Conservation (phyloP, 2,888 invertebrate species). For the Pseudeuparius sepicola region DNA sequence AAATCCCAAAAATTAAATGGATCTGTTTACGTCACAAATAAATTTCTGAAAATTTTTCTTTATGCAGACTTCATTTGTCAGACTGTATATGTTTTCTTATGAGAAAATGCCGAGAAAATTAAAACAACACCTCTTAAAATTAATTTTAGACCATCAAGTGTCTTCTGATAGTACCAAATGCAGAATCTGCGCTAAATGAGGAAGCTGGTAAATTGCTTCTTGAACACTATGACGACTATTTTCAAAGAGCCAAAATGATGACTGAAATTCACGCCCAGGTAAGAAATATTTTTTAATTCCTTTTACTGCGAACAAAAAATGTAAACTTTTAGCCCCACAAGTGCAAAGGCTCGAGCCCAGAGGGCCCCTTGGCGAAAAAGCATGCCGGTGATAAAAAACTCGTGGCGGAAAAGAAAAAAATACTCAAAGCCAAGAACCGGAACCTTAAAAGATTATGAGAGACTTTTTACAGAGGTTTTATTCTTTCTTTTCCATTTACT, state of each 20-base stretch:
- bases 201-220: constrained; percentile 90
- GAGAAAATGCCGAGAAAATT: too few species aligned
- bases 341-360: constrained; percentile 41
- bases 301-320: neutral
- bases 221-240: constrained; percentile 90
- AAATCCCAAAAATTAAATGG: too few species aligned
- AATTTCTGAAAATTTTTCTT: too few species aligned
- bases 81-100: too few species aligned
- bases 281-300: constrained; percentile 21
- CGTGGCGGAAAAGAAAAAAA: constrained; percentile 60
- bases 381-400: constrained; percentile 70
- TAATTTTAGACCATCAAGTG: constrained; percentile 79
- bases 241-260: constrained; percentile 78
- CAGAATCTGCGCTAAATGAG: constrained; percentile 94
- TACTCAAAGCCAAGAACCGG: constrained; percentile 75
- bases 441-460: constrained; percentile 76
- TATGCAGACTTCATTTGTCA: too few species aligned
- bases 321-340: constrained; percentile 41
- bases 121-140: too few species aligned
- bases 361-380: constrained; percentile 73
- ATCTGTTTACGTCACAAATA: too few species aligned
- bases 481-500: too few species aligned
- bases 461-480: too few species aligned
- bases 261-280: constrained; percentile 83
- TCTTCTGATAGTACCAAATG: constrained; percentile 92